These are phyloP conservation scores for Forbesichthys agassizii DNA, from an alignment of 2,113 vertebrate species.

Conservation along the genomic window DNA sequence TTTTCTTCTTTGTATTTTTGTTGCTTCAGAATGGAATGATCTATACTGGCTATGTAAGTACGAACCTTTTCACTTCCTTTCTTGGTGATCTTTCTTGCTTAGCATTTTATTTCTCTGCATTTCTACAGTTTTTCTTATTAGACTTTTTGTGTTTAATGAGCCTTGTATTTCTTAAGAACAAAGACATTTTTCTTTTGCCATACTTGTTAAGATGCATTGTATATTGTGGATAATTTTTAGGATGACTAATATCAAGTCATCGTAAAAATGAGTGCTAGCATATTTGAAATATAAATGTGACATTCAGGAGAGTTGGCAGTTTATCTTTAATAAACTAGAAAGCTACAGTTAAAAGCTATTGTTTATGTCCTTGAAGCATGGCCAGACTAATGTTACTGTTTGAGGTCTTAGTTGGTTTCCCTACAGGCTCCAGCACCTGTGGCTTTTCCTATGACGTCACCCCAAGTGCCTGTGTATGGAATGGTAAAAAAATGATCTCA, in stretches of 20 bases:
- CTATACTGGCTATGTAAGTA: constrained; percentile 89
- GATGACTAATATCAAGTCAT: no score
- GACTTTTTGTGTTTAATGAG: not conserved
- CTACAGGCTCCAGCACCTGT: constrained; percentile 84
- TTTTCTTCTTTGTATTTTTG: constrained; percentile 19
- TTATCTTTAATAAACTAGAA: not conserved
- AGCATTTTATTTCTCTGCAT: not conserved
- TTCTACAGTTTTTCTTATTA: not conserved
- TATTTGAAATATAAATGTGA: not conserved
- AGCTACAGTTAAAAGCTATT: not conserved
- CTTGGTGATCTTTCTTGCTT: not conserved
- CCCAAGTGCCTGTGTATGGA: constrained; percentile 93
- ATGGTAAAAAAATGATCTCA: constrained; percentile 77
- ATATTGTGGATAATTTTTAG: not conserved
- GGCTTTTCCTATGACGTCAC: constrained; percentile 85
- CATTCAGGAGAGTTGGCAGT: not conserved
- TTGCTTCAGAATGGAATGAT: constrained; percentile 83
- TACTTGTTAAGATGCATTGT: not conserved
- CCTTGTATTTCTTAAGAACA: not conserved
- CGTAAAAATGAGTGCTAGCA: not conserved
- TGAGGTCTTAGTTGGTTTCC: constrained; percentile 1
- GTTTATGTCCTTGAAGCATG: not conserved
- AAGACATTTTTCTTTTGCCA: not conserved
- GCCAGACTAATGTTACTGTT: not conserved
- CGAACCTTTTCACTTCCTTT: not conserved